A percentile compares a stretch with the other conserved stretches of the same genome.
Evolutionary conservation across 2,888 invertebrate species (phyloP).

Genomic region (Drosophila picticornis): DNA sequence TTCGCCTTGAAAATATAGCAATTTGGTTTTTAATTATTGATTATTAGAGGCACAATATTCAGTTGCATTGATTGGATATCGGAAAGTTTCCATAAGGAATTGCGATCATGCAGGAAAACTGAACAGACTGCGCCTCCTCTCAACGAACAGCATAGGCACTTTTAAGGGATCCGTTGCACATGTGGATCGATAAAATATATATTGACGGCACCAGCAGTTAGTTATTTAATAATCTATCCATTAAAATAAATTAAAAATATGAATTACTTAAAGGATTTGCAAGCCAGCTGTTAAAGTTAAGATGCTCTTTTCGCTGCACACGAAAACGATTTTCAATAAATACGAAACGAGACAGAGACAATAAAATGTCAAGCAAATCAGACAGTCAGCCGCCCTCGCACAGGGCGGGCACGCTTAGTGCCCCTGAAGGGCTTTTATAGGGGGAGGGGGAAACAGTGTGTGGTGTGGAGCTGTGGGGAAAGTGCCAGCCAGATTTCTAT

Average conservation of each 20-base stretch:
- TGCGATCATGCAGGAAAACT: too few relatives aligned
- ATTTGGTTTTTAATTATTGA: too few relatives aligned
- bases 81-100: neutral
- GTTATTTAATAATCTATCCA: neutral
- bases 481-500: constrained; percentile 66
- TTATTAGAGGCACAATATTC: too few relatives aligned
- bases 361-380: constrained; percentile 71
- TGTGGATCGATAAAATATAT: too few relatives aligned
- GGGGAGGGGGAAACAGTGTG: constrained; percentile 6
- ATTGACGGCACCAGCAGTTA: neutral
- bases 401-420: constrained; percentile 13
- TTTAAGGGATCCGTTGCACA: neutral
- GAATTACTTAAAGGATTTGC: neutral
- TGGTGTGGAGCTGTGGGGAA: neutral
- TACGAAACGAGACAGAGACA: constrained; percentile 67
- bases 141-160: neutral
- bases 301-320: constrained; percentile 31
- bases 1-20: too few relatives aligned
- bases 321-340: constrained; percentile 71
- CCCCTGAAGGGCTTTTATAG: neutral
- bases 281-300: neutral
- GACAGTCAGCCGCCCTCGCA: constrained; percentile 31
- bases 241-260: neutral
- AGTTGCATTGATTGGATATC: neutral
- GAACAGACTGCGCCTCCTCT: neutral